A percentile compares a stretch with the other conserved stretches of the same genome.
Conservation (phyloP, 1,140 invertebrate genomes). For the Drosophila novamexicana region DNA sequence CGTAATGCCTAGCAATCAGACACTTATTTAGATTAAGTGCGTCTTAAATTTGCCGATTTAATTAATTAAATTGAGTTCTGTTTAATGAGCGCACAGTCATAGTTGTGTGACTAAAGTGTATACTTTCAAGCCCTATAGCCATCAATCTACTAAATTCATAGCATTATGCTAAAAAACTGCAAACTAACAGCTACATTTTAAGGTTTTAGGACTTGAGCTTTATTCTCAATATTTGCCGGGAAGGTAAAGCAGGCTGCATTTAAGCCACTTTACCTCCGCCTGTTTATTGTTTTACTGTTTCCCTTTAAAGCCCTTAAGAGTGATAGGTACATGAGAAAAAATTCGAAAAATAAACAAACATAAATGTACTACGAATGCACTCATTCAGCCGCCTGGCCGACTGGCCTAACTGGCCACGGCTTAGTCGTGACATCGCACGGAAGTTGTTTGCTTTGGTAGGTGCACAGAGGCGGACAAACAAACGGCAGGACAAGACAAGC, state of each 20-base stretch:
- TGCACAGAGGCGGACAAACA: slow-evolving; percentile 34
- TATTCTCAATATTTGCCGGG: too few species aligned
- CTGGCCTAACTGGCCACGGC: slow-evolving; percentile 15
- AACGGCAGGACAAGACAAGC: slow-evolving; percentile 13
- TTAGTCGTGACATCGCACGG: slow-evolving; percentile 19
- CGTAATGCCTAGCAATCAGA: slow-evolving; percentile 43
- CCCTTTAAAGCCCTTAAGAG: slow-evolving; percentile 4
- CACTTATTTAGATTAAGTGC: slow-evolving; percentile 61
- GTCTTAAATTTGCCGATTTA: slow-evolving; percentile 56
- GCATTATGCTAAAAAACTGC: background rate
- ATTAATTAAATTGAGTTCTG: slow-evolving; percentile 75
- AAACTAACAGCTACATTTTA: too few species aligned
- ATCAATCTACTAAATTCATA: background rate
- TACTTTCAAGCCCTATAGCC: background rate
- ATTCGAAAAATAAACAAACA: slow-evolving; percentile 12
- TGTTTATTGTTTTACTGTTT: background rate
- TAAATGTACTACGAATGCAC: slow-evolving; percentile 18
- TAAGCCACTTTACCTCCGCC: background rate
- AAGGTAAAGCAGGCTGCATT: background rate
- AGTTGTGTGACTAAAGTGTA: background rate
- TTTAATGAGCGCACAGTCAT: slow-evolving; percentile 15
- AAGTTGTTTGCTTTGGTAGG: slow-evolving; percentile 61
- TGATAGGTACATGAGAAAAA: slow-evolving; percentile 7
- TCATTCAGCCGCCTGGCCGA: slow-evolving; percentile 2
- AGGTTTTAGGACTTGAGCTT: too few species aligned